Evolutionary conservation across 2,888 invertebrate genomes (phyloP).

Genomic region (Scelioninae gen. 1): DNA sequence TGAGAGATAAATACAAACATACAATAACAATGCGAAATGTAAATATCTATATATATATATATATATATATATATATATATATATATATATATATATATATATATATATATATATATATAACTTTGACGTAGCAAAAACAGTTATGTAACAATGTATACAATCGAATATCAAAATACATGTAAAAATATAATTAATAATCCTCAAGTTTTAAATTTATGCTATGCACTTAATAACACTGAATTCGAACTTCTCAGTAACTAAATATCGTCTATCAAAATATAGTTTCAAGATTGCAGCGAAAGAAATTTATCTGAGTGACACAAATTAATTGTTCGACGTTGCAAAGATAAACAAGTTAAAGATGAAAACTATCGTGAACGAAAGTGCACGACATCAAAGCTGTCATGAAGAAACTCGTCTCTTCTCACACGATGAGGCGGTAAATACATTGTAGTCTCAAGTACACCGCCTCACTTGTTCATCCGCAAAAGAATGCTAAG

Average conservation of each 20-base stretch:
- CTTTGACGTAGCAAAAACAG: too few relatives aligned
- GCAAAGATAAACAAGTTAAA: slow-evolving; percentile 26
- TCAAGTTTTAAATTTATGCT: too few relatives aligned
- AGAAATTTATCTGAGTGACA: slow-evolving; percentile 16
- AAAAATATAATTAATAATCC: too few relatives aligned
- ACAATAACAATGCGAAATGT: too few relatives aligned
- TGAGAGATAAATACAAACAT: too few relatives aligned
- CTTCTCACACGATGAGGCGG: slow-evolving; percentile 40
- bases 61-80: too few relatives aligned
- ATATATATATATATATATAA: too few relatives aligned
- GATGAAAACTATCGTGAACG: slow-evolving; percentile 30
- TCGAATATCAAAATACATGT: too few relatives aligned
- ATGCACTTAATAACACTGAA: background rate
- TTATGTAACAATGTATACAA: too few relatives aligned
- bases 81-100: too few relatives aligned
- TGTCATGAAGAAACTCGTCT: slow-evolving; percentile 47
- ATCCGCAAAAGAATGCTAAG: slow-evolving; percentile 28
- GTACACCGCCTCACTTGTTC: slow-evolving; percentile 43
- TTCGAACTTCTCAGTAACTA: background rate
- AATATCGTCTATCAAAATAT: too few relatives aligned
- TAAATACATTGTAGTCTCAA: slow-evolving; percentile 39
- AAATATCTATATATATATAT: too few relatives aligned
- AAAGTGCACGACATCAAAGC: slow-evolving; percentile 40
- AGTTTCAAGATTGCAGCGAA: background rate
- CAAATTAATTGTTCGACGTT: slow-evolving; percentile 31